Conservation (phyloP, 2,888 invertebrate genomes). For the Lasioglossum malachurum region DNA sequence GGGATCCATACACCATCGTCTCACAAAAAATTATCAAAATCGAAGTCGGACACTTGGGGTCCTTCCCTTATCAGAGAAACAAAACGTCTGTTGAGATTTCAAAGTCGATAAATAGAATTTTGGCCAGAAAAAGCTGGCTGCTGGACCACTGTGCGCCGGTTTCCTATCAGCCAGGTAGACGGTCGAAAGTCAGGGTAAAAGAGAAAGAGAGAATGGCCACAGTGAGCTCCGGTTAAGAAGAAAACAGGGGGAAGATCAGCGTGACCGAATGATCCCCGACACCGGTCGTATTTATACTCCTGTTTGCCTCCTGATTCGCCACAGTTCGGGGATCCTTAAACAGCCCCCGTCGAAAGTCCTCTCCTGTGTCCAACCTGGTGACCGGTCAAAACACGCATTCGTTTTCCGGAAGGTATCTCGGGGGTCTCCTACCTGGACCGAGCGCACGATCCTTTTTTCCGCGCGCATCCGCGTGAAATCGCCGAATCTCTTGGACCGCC, state of each 20-base stretch:
- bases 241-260: slow-evolving; percentile 66
- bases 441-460: slow-evolving; percentile 61
- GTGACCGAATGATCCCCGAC: slow-evolving; percentile 75
- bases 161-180: slow-evolving; percentile 49
- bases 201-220: background rate
- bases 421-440: slow-evolving; percentile 43
- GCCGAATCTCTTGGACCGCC: slow-evolving; percentile 46
- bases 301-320: slow-evolving; percentile 79
- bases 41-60: too few relatives aligned
- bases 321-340: slow-evolving; percentile 72
- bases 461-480: slow-evolving; percentile 68
- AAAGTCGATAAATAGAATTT: too few relatives aligned
- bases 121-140: too few relatives aligned
- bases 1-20: too few relatives aligned
- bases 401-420: slow-evolving; percentile 62
- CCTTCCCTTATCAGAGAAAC: too few relatives aligned
- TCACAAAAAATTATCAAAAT: too few relatives aligned
- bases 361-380: slow-evolving; percentile 35
- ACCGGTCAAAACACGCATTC: slow-evolving; percentile 77
- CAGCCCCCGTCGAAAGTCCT: slow-evolving; percentile 46
- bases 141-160: background rate
- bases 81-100: too few relatives aligned
- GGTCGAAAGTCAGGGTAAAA: slow-evolving; percentile 10
- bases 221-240: slow-evolving; percentile 7
- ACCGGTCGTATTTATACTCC: slow-evolving; percentile 77